Base-by-base conservation (phyloP, 2,797 vertebrate species). In the Bovichtus diacanthus region DNA sequence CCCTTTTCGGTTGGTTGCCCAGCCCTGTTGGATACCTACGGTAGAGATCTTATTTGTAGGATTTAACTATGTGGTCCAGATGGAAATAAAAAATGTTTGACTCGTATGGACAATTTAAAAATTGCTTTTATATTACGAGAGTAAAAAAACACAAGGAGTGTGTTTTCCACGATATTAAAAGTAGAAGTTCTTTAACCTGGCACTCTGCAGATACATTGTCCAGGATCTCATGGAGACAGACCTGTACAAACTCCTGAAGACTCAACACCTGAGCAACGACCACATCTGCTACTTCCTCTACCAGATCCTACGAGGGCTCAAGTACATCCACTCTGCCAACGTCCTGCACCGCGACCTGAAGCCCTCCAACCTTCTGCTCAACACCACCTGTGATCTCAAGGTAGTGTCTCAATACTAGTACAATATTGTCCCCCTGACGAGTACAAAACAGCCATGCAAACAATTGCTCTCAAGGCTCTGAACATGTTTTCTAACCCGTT, bases 221-320 rank as follows among this genome's bases (percentile, higher is more conserved):
- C 96, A 98, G 93, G 97, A 98, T 89, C 95, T 98, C 72, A 98
- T 98, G 97, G 97, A 98, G 91, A 98, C 97, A 0, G 97, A 98
- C 91, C 95, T 98, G 2, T 98, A 98, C 94, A 98, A 98, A 89
- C 91, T 98, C 87, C 96, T 98, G 87, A 98, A 97, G 68, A 90
- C 95, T 0, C 97, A 98, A 13, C 96, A 97, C 44, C 88, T 98
- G 68, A 97, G 96, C 67, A 95, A 97, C 3, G 97, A 98, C 86
- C 97, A 98, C 77, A 95, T 97, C 83, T 97, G 97, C 85, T 98
- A 97, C 94, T 98, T 98, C 92, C 95, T 98, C 4, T 98, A 98
- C 93, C 97, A 98, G 81, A 97, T 98, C 21, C 94, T 98, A 0
- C 93, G 97, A 71, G 97, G 97, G 50, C 96, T 98, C 79, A 98